phyloP scores from a whole-genome alignment of 2,888 invertebrate species.

The Agonopterix subpropinquella region DNA sequence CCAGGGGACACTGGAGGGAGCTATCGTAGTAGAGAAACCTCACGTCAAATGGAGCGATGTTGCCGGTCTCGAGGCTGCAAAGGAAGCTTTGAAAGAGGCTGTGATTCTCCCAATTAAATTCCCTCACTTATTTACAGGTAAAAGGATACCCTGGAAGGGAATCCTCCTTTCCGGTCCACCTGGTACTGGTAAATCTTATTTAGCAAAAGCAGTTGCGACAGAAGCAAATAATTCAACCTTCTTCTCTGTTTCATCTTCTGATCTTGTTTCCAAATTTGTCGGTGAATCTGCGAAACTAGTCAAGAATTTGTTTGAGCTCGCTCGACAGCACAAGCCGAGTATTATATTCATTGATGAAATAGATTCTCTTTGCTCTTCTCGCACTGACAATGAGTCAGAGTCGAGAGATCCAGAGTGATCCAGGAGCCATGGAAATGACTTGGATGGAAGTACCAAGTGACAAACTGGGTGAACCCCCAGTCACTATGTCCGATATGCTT shows the following conservation, averaged over 20 bases:
- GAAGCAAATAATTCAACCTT: conserved; percentile 99
- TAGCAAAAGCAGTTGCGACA: conserved; percentile 99
- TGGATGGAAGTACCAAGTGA: conserved; percentile 98
- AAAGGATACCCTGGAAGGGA: conserved; percentile 99
- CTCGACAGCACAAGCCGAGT: conserved; percentile 95
- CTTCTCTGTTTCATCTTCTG: conserved; percentile 98
- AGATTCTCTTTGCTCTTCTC: conserved; percentile 96
- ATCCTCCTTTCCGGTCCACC: conserved; percentile 99
- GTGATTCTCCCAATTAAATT: conserved; percentile 99
- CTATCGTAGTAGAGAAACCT: conserved; percentile 97
- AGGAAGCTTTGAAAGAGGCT: conserved; percentile 98
- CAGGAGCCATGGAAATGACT: conserved; percentile 96
- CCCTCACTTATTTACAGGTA: conserved; percentile 98
- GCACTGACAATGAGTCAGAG: conserved; percentile 99
- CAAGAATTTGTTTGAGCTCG: conserved; percentile 95
- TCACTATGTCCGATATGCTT: conserved; percentile 97
- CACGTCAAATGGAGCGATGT: conserved; percentile 99
- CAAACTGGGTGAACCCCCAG: conserved; percentile 95
- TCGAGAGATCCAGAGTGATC: too few relatives aligned
- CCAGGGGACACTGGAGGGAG: conserved; percentile 92
- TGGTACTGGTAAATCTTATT: conserved; percentile 99
- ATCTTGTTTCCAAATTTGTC: conserved; percentile 99
- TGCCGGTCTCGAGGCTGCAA: conserved; percentile 97
- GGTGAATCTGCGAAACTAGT: conserved; percentile 99
- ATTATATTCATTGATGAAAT: conserved; percentile 99